Conservation (phyloP, 1,140 invertebrate species). For the Brachionus rotundiformis region DNA sequence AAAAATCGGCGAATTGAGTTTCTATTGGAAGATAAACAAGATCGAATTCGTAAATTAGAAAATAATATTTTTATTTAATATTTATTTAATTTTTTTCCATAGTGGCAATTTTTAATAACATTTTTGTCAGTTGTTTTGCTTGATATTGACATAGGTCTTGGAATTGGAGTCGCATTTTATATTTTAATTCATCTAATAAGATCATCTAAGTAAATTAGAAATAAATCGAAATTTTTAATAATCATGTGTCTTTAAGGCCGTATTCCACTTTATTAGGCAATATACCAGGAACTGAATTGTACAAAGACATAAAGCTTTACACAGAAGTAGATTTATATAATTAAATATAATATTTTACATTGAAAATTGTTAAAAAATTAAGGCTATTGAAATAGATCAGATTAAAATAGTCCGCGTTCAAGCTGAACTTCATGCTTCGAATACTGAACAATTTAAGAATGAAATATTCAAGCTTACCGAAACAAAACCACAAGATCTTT, state of each 20-base stretch:
- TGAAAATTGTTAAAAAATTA: no score
- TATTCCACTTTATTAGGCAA: constrained; percentile 48
- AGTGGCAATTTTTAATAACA: constrained; percentile 54
- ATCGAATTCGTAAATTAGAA: constrained; percentile 56
- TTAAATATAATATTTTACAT: no score
- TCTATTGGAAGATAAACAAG: constrained; percentile 59
- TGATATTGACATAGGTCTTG: constrained; percentile 54
- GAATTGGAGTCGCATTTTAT: constrained; percentile 55
- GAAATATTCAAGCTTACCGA: not conserved
- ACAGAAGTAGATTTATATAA: no score
- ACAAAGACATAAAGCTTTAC: constrained; percentile 42
- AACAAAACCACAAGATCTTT: not conserved
- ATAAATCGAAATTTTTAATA: not conserved
- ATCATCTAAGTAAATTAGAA: constrained; percentile 65
- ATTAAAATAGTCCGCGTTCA: constrained; percentile 28
- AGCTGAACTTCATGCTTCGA: constrained; percentile 11
- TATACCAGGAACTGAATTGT: constrained; percentile 52
- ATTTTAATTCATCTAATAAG: constrained; percentile 52
- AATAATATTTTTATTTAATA: not conserved
- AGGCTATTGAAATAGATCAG: constrained; percentile 29
- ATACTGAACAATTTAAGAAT: not conserved
- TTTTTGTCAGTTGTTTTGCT: constrained; percentile 51
- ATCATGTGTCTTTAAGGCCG: constrained; percentile 20
- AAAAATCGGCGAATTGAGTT: constrained; percentile 62
- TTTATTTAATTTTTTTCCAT: constrained; percentile 49